These are phyloP conservation scores for Argentina silus DNA, from an alignment of 2,797 vertebrate genomes.

Conservation along the genomic window DNA sequence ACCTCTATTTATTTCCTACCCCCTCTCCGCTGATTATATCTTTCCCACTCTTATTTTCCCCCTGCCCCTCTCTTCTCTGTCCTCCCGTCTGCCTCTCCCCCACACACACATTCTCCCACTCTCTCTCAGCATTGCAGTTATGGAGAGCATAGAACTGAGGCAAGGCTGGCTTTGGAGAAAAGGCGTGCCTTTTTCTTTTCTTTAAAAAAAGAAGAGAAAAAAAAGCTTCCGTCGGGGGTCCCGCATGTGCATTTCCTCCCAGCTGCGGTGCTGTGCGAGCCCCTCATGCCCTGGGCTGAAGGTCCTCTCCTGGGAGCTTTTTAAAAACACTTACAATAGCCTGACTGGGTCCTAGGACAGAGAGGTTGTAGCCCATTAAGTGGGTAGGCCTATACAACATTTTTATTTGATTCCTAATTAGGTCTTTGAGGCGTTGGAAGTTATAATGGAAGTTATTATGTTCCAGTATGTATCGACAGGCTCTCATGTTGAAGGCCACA, in stretches of 20 bases:
- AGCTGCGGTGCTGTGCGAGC: conserved; percentile 69
- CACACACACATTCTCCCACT: background rate
- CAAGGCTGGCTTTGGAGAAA: background rate
- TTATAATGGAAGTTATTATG: conserved; percentile 44
- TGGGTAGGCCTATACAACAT: conserved; percentile 35
- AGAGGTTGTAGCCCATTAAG: conserved; percentile 29
- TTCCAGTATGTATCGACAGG: conserved; percentile 37
- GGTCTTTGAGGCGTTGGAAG: conserved; percentile 48
- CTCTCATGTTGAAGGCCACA: conserved; percentile 22
- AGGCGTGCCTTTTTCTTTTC: background rate
- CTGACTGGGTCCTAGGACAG: background rate
- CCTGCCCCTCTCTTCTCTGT: background rate
- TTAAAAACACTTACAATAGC: conserved; percentile 55
- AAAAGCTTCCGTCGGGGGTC: conserved; percentile 49
- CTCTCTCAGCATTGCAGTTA: background rate
- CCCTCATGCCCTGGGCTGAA: conserved; percentile 54
- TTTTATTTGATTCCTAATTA: conserved; percentile 54
- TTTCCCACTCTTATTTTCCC: background rate
- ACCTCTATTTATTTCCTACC: background rate
- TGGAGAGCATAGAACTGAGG: background rate
- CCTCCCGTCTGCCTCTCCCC: background rate
- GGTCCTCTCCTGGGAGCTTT: conserved; percentile 68
- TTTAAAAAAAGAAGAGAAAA: background rate
- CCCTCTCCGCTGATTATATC: background rate
- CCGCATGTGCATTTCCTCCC: conserved; percentile 71